These are phyloP conservation scores for Scotopteryx bipunctaria DNA, from an alignment of 2,888 invertebrate genomes.

Conservation along the genomic window DNA sequence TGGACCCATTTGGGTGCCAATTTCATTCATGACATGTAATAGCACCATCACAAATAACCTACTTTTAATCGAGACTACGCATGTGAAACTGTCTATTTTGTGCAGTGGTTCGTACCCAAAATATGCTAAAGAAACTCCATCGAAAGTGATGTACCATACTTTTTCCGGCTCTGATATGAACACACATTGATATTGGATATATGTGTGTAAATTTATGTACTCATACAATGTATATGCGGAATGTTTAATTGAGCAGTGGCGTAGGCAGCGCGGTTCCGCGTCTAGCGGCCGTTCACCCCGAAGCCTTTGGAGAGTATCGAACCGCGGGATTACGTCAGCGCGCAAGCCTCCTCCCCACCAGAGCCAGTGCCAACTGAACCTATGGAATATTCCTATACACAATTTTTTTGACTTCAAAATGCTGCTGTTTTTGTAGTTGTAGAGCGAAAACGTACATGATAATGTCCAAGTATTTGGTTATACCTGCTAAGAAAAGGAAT, in stretches of 20 bases:
- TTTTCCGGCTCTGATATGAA: conserved; percentile 4
- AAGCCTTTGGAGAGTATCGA: conserved; percentile 76
- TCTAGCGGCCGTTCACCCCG: conserved; percentile 78
- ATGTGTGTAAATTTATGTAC: conserved; percentile 42
- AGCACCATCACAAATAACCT: too few relatives aligned
- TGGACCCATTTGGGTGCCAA: too few relatives aligned
- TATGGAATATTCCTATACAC: conserved; percentile 54
- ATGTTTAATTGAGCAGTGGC: conserved; percentile 77
- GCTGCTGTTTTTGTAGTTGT: conserved; percentile 28
- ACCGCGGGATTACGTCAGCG: conserved; percentile 76
- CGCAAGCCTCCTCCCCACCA: conserved; percentile 58
- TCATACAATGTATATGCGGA: conserved; percentile 62
- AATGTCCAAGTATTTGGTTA: neutral
- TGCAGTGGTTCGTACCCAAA: too few relatives aligned
- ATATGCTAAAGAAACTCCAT: neutral
- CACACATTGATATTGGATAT: conserved; percentile 25
- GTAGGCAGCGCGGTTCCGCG: conserved; percentile 76
- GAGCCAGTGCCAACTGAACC: conserved; percentile 45
- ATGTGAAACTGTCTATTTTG: too few relatives aligned
- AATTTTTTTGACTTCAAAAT: conserved; percentile 45
- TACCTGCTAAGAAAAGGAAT: too few relatives aligned
- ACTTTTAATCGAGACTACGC: too few relatives aligned
- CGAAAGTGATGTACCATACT: conserved; percentile 25
- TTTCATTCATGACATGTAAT: too few relatives aligned
- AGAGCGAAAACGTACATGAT: neutral